Base-by-base conservation (phyloP, 2,888 invertebrate genomes). In the Macaria notata region DNA sequence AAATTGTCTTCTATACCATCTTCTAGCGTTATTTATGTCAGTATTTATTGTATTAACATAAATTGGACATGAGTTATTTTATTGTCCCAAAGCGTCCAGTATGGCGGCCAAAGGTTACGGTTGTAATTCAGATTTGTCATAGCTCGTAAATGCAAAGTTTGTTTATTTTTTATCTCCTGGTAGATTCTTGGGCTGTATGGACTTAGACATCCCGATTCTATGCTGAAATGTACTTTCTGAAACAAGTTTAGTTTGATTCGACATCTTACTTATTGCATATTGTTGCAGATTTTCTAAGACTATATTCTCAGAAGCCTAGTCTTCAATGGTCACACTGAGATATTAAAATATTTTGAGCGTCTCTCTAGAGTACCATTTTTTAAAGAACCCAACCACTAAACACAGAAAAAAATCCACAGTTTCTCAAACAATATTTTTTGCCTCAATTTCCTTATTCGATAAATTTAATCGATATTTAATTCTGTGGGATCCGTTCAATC, bases 31-130 rank as follows among this genome's bases (percentile, higher is more conserved):
- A 90, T 91, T 91, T 90, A 91, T 90, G 86, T 82, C 75, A 84
- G 82, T 89, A 89, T 91, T 90, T 91, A 91, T 90, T 86, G 85
- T 88, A 91, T 89, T 90, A 91, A 90, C 89, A 91, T 91, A 90
- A 91, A 90, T 90, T 91, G 89, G 86, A 87, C 90, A 79, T 90
- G 90, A 90, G 86, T 91, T 90, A 91, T 91, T 90, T 91, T 89
- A 91, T 86, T 86, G 79, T 70, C 79, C 73, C 79, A 88, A 84
- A 84, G 86, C 85, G 77, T 73, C 77, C 83, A 81, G 84, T 82
- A 82, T 77, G 77, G 69, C 78, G 84, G 81, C 85, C 83, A 86
- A 85, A 86, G 86, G 82, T 87, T 86, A 86, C 84, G 84, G 84
- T 84, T 81, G 86, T 88, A 81, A 84, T 81, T 87, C 82, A 78